Evolutionary conservation across 2,113 vertebrate species (phyloP).

Genomic region (Leucopternis melanops): DNA sequence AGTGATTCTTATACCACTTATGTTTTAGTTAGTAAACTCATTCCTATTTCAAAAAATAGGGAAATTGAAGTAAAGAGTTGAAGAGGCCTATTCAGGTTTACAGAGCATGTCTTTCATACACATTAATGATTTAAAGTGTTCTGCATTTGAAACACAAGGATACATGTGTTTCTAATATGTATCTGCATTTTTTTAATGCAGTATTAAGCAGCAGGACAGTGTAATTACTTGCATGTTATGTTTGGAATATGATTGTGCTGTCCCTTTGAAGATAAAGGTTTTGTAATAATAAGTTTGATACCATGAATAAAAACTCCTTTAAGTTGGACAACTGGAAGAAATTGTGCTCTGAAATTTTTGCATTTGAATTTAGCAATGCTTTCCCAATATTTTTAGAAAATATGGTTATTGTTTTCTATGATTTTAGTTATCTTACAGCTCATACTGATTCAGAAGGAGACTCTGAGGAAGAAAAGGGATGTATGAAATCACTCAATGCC

Average conservation of each 20-base stretch:
- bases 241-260: neutral
- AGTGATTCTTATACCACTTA: neutral
- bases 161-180: neutral
- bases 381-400: neutral
- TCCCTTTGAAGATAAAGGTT: neutral
- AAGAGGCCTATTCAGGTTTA: neutral
- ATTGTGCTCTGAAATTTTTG: neutral
- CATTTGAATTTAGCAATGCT: neutral
- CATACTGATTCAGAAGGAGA: constrained; percentile 91
- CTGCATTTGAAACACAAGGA: neutral
- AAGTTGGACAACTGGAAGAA: neutral
- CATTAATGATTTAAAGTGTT: neutral
- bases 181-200: neutral
- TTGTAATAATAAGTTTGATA: neutral
- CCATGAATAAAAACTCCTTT: neutral
- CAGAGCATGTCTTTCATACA: neutral
- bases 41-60: neutral
- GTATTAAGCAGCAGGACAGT: neutral
- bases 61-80: neutral
- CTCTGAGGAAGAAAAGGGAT: constrained; percentile 58
- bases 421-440: constrained; percentile 90
- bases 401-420: constrained; percentile 7
- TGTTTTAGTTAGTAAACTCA: neutral
- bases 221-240: neutral
- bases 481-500: neutral